Evolutionary conservation across 2,113 vertebrate species (phyloP), one percentile per base, ranked within the genome.

Genomic region (Jacana jacana): DNA sequence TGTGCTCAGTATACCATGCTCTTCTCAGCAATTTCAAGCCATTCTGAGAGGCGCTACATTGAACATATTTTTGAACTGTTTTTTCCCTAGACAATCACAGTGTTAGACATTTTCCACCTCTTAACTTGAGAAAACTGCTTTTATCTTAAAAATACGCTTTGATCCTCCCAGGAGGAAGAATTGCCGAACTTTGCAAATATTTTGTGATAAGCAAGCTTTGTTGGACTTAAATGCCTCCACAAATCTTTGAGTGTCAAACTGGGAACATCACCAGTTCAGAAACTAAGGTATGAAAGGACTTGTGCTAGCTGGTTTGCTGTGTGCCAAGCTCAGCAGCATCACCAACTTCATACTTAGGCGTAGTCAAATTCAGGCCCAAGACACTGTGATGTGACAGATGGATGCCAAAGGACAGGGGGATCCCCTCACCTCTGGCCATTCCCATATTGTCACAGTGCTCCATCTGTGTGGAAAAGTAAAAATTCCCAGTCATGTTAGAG

Each of bases 401-500:
- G 30, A 76, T 48, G 7, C 7, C 39, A 57, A 51, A 14, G 25
- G 22, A 37, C 25, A 46, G 13, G 4, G 28, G 12, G 5, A 23
- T 63, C 23, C 17, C 33, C 24, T 64, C 33, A 44, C 2, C 3
- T 51, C 42, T 79, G 39, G 6, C 23, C 12, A 5, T 60, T 81
- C 31, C 19, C 1, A 0, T 27, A 72, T 78, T 60, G 25, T 58
- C 33, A 52, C 23, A 39, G 23, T 0, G 1, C 33, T 64, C 15
- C 13, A 11, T 25, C n/a, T 31, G 0, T 18, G 10, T 54, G 17
- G 6, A 65, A 37, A 81, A 69, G 12, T 17, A 57, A 37, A 51
- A 88, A 35, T 24, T 46, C 22, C 13, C 1, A 0, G 23, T 48
- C n/a, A 58, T 3, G 24, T 46, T 2, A 89, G 27, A 33, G 12